Evolutionary conservation across 2,113 vertebrate species (phyloP), one percentile per base, ranked within the genome.

Genomic region (Hippocampus zosterae): DNA sequence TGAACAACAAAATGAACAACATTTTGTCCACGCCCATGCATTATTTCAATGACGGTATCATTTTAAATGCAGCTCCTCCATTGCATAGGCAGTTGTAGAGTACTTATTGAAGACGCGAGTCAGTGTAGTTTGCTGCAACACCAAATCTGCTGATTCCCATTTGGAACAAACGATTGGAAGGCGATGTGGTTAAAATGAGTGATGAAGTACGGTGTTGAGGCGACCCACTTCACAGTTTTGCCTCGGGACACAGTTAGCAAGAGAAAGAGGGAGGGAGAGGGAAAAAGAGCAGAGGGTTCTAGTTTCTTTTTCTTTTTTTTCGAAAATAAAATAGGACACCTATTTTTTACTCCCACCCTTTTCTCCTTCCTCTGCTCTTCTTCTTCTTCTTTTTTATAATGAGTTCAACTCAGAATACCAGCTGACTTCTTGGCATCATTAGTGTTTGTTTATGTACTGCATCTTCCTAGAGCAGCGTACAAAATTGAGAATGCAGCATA

Each of bases 271-370:
- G 59, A 68, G 21, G 23, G 61, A 48, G 57, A 71, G 73, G 66
- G 64, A 74, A 27, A 41, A 69, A 16, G 64, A 79, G 74, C 62
- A 78, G 61, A 37, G 46, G 78, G 79, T 78, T 81, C 72, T 74
- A 75, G 48, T 68, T 67, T 80, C 48, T 40, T 29, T 61, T 46
- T 63, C 64, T 64, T 57, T 66, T 46, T 67, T 65, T 59, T 66
- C 37, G 19, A 15, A 55, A 74, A 80, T 83, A 85, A 88, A 87
- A 84, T 86, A 88, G 85, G 85, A 74, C 78, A 67, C 74, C 83
- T 89, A 85, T 83, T 88, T 87, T 87, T 85, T 72, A 73, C 79
- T 78, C 78, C 74, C 76, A 61, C 87, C 81, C 71, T 2, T 63
- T 61, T 71, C 72, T 78, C 75, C 73, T 76, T 78, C 71, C 71